Evolutionary conservation across 2,797 vertebrate species (phyloP).

Genomic region (Mus spretus): DNA sequence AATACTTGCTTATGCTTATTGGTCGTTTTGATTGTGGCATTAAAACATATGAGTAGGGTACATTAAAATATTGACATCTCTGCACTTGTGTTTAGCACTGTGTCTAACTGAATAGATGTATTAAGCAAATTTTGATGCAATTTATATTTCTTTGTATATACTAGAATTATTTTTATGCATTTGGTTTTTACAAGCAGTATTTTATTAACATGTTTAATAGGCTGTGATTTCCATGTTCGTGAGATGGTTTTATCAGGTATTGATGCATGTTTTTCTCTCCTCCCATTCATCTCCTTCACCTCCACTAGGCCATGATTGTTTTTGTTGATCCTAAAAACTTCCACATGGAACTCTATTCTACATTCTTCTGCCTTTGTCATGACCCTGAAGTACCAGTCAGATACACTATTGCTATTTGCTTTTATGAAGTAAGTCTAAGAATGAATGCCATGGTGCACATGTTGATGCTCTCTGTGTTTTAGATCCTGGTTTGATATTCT

Average conservation of each 20-base stretch:
- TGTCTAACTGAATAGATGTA: neutral
- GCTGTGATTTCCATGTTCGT: conserved; percentile 40
- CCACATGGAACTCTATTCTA: conserved; percentile 94
- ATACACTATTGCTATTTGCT: conserved; percentile 94
- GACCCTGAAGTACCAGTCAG: conserved; percentile 96
- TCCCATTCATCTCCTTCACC: conserved; percentile 29
- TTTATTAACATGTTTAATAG: neutral
- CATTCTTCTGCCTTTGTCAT: conserved; percentile 95
- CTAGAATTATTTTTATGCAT: conserved; percentile 28
- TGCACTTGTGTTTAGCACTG: neutral
- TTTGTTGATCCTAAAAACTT: conserved; percentile 96
- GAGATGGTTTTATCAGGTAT: conserved; percentile 19
- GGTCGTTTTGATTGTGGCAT: conserved; percentile 20
- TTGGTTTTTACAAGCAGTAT: conserved; percentile 22
- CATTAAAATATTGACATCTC: conserved; percentile 33
- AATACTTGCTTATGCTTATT: conserved; percentile 72
- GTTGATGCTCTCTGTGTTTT: conserved; percentile 9
- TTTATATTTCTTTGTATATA: neutral
- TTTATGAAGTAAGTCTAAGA: conserved; percentile 94
- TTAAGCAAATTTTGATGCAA: conserved; percentile 5
- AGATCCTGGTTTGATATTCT: conserved; percentile 28
- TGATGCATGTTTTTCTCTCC: conserved; percentile 68
- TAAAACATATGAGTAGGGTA: conserved; percentile 24
- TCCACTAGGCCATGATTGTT: conserved; percentile 94
- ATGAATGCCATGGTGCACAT: neutral